Base-by-base conservation (phyloP, 2,888 invertebrate genomes). In the Orthosia gothica region DNA sequence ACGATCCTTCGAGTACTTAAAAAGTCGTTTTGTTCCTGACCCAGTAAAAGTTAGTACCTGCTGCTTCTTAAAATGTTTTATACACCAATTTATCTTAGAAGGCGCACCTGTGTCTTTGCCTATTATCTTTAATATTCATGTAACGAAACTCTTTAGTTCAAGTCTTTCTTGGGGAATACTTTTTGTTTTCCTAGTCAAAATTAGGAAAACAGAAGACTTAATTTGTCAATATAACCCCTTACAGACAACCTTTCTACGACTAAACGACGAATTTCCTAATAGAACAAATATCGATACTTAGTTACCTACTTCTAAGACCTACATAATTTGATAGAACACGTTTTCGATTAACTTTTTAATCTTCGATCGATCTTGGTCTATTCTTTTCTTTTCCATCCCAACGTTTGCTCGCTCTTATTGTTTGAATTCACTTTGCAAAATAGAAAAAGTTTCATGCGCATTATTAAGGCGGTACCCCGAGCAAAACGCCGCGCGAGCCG, bases 41-140 rank as follows among this genome's bases (percentile, higher is more conserved):
- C 18, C 45, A 58, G 58, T 40, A 40, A 74, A 50, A 58, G 58
- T 64, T 57, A 52, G 26, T 23, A 65, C 3, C 13, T 18, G 26
- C 13, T 52, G 23, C 58, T 23, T 52, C 66, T 74, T 59, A 23
- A 65, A 50, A 58, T 47, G 50, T 59, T 65, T 76, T 59, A 59
- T 59, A 23, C 13, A 23, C n/a, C 47, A 58, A 58, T 66, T 65
- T 52, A 52, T 52, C n/a, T 59, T 23, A 52, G 52, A 58, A 59
- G 52, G 32, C 32, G 50, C 76, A 74, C 76, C 66, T 59, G 74
- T 52, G 58, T 16, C 63, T 55, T 20, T 26, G 58, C 52, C 52
- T 23, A 26, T 40, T 26, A 75, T 75, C 23, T 58, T 66, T 11
- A 58, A 49, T 23, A 5, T 40, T 74, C 32, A 47, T 74, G 58